Conservation (phyloP, 2,113 vertebrate species). For the Carlito syrichta region DNA sequence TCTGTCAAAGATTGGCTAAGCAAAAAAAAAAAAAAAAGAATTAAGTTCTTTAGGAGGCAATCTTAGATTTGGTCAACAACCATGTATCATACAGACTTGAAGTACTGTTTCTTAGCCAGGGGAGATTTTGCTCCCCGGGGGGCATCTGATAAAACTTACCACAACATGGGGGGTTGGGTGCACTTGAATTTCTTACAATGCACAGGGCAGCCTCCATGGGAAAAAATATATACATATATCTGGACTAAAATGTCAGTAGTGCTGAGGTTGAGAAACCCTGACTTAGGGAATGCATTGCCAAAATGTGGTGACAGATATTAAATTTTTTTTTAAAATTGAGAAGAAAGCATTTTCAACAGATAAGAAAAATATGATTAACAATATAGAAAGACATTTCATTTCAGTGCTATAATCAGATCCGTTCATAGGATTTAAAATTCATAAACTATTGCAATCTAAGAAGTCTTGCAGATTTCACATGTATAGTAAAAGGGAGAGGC, state of each 20-base stretch:
- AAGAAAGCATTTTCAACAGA: not conserved
- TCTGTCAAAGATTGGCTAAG: not conserved
- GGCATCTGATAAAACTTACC: not conserved
- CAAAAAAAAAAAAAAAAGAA: not conserved
- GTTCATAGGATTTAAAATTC: not conserved
- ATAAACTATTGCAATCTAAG: not conserved
- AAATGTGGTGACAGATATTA: not conserved
- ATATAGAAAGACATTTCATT: not conserved
- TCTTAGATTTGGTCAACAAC: not conserved
- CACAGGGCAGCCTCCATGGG: not conserved
- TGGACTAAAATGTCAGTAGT: not conserved
- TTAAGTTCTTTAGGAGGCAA: not conserved
- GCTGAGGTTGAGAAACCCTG: not conserved
- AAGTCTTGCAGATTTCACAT: not conserved
- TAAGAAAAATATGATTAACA: not conserved
- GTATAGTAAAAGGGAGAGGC: not conserved
- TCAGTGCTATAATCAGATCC: not conserved
- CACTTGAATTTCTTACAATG: not conserved
- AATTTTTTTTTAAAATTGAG: not conserved
- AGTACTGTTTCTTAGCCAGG: not conserved
- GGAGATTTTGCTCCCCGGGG: not conserved
- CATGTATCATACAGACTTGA: not conserved
- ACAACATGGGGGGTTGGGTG: accelerated
- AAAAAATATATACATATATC: not conserved
- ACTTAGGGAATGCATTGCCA: not conserved